Evolutionary conservation across 2,888 invertebrate genomes (phyloP).

Genomic region (Drosophila infuscata): DNA sequence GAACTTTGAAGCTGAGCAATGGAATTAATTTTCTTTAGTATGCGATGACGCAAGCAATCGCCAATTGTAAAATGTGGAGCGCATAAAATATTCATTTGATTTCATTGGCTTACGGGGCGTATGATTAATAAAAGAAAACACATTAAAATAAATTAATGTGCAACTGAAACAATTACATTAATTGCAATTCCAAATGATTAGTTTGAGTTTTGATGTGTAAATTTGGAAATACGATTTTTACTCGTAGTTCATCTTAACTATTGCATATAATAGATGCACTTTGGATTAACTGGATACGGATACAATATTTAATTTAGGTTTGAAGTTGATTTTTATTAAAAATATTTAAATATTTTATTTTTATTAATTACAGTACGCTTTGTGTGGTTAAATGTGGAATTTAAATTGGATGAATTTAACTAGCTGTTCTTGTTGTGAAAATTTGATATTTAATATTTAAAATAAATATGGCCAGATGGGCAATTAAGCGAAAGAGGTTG

Average conservation of each 20-base stretch:
- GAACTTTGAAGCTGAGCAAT: not conserved
- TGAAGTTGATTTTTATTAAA: not conserved
- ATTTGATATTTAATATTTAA: conserved; percentile 26
- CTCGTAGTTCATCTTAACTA: not conserved
- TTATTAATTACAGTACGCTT: not conserved
- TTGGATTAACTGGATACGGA: not conserved
- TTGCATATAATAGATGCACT: not conserved
- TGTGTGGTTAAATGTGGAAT: not conserved
- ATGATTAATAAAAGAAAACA: conserved; percentile 54
- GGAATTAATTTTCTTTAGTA: conserved; percentile 4
- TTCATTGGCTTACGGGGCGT: conserved; percentile 49
- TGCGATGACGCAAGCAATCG: conserved; percentile 55
- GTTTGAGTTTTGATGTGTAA: not conserved
- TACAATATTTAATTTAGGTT: not conserved
- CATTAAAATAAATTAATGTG: conserved; percentile 50
- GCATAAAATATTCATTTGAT: conserved; percentile 43
- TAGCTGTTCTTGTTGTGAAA: conserved; percentile 5
- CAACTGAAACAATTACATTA: not conserved
- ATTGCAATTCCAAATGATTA: not conserved
- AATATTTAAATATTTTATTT: not conserved
- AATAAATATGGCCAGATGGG: conserved; percentile 31
- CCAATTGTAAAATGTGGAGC: conserved; percentile 48
- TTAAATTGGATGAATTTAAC: not conserved
- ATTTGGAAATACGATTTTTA: too few species aligned
- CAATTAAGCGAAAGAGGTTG: conserved; percentile 36